Evolutionary conservation across 2,113 vertebrate genomes (phyloP), one percentile per base, ranked within the genome.

Genomic region (Solea solea): DNA sequence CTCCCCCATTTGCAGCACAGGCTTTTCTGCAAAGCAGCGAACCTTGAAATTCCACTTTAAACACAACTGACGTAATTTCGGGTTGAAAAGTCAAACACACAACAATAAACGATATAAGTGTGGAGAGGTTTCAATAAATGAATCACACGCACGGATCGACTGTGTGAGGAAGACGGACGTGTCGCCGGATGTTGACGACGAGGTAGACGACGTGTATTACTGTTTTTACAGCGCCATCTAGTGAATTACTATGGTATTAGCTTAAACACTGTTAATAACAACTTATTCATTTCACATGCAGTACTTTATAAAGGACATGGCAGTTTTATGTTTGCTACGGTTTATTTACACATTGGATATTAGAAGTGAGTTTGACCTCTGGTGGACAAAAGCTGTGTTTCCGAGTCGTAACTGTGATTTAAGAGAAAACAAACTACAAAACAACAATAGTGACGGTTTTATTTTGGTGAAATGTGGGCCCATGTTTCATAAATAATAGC

Each of bases 1-100:
- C 68, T 94, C 93, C 87, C 92, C 93, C 94, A 94, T 94, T 34
- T 83, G 81, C 58, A 74, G 41, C 63, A 53, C 52, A 34, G 45
- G 11, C 34, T 14, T 44, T 66, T 25, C 21, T 42, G 27, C 63
- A 58, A 79, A 40, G 28, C 25, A 10, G 44, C 12, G 25, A 10
- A 7, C 16, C 27, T 41, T 27, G 11, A 45, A 45, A 45, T 10
- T 41, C n/a, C 12, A 34, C 40, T 46, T 59, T 21, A 15, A 61
- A 60, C 46, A 5, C 1, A 8, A 40, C 28, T 53, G 0, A 34
- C 42, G 50, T 7, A 14, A 7, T 10, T 12, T 46, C 5, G 13
- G 25, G 0, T 21, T 41, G 34, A 45, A 45, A 12, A 5, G 27
- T 86, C 59, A 80, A 41, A 56, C 10, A 55, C 0, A 66, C 25